Evolutionary conservation across 2,888 invertebrate genomes (phyloP), one percentile per base, ranked within the genome.

Genomic region (Lathronympha strigana): DNA sequence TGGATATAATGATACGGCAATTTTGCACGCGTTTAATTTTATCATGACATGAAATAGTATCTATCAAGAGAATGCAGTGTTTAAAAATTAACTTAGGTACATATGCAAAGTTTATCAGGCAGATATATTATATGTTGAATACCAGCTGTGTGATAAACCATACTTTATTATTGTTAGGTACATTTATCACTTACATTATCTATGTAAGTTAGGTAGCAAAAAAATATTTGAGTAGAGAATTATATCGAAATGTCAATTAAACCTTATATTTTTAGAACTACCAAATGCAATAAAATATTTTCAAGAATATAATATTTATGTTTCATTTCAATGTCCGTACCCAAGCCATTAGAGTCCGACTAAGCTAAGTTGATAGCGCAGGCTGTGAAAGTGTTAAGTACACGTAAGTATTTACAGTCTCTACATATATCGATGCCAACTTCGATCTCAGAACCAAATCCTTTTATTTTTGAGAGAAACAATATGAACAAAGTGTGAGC

Each of bases 161-260:
- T 25, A 11, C 8, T 13, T 19, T 51, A 31, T 21, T 51, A 28
- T 31, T 51, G 15, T 33, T 19, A n/a, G n/a, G n/a, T n/a, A 19
- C 15, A 19, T 40, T 17, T 28, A 19, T 55, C 38, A 43, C 19
- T 6, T 51, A 31, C 43, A 13, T 45, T 45, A 45, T 21, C 19
- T 51, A 33, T n/a, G 53, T 36, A n/a, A 43, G 11, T 15, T 43
- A 55, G 28, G 19, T 43, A 55, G 17, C 13, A 17, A 40, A 25
- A 58, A 53, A 28, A 61, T 49, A 15, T 33, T 45, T 45, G 40
- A 21, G 36, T 55, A 54, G 40, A 47, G 17, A 43, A 49, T 47
- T 61, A 47, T 54, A 61, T 61, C 28, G 23, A 66, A 53, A 40
- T 66, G 66, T 61, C 66, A 66, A 66, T 66, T 66, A 61, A 50